Conservation (phyloP, 1,140 invertebrate genomes). For the Listronotus oregonensis region DNA sequence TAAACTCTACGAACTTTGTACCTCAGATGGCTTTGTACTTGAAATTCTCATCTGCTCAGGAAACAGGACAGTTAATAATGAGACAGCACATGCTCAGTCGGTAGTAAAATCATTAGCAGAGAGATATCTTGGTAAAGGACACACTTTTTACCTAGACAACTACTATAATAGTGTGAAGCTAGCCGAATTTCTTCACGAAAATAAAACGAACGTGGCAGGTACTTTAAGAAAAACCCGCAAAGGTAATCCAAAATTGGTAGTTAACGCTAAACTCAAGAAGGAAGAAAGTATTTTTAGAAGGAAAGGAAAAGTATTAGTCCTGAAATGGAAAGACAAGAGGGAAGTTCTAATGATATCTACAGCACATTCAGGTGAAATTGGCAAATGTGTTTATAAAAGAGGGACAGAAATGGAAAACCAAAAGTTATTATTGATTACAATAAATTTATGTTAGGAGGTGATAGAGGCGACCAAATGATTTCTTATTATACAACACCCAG, state of each 20-base stretch:
- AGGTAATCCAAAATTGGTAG: constrained; percentile 50
- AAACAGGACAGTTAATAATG: background rate
- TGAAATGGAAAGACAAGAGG: constrained; percentile 57
- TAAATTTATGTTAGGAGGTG: too few relatives aligned
- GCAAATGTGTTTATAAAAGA: too few relatives aligned
- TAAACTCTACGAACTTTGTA: constrained; percentile 47
- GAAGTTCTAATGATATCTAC: constrained; percentile 55
- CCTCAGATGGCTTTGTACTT: constrained; percentile 39
- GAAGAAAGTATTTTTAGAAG: constrained; percentile 46
- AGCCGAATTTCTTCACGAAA: constrained; percentile 51
- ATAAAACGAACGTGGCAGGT: constrained; percentile 56
- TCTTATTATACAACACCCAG: too few relatives aligned
- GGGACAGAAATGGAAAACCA: constrained; percentile 24
- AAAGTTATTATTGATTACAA: constrained; percentile 55
- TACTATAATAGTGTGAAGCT: constrained; percentile 56
- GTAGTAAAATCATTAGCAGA: constrained; percentile 1
- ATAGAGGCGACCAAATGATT: too few relatives aligned
- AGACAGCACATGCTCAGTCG: background rate
- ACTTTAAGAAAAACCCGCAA: constrained; percentile 55
- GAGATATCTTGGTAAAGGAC: background rate
- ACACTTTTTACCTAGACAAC: constrained; percentile 32
- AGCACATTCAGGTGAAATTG: constrained; percentile 1
- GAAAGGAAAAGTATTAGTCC: constrained; percentile 50
- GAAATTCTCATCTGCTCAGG: constrained; percentile 17
- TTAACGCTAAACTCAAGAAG: constrained; percentile 51